Conservation (phyloP, 2,113 vertebrate genomes). For the Phoxinus phoxinus region DNA sequence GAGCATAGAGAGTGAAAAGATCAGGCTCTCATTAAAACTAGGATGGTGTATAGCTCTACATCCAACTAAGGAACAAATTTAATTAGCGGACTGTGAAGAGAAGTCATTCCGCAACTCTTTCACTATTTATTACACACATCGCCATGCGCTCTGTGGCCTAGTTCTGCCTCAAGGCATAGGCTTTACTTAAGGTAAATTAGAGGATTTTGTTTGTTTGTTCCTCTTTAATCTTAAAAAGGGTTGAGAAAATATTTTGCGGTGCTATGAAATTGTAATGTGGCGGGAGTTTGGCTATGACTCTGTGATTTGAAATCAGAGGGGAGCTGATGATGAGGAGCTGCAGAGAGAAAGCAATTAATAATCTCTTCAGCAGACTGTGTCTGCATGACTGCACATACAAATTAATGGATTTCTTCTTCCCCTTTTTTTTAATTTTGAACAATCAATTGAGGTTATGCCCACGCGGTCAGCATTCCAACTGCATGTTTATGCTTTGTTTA, state of each 20-base stretch:
- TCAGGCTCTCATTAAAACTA: conserved; percentile 39
- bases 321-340: neutral
- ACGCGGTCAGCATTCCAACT: conserved; percentile 3
- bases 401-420: conserved; percentile 30
- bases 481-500: conserved; percentile 16
- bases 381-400: conserved; percentile 20
- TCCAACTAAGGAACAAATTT: conserved; percentile 32
- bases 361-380: conserved; percentile 21
- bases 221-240: neutral
- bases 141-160: conserved; percentile 6
- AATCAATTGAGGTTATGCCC: neutral
- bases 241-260: conserved; percentile 2
- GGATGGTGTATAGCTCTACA: conserved; percentile 23
- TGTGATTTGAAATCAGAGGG: neutral
- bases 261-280: conserved; percentile 12
- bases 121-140: conserved; percentile 37
- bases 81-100: conserved; percentile 33
- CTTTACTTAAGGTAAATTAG: neutral
- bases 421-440: neutral
- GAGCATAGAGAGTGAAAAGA: conserved; percentile 2
- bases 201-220: conserved; percentile 24
- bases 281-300: neutral
- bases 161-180: conserved; percentile 1
- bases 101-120: conserved; percentile 16
- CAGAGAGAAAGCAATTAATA: conserved; percentile 36